Percentiles rank a stretch among this genome's conserved stretches.
phyloP scores from a whole-genome alignment of 2,797 vertebrate genomes.

The Gymnoscopelus braueri region DNA sequence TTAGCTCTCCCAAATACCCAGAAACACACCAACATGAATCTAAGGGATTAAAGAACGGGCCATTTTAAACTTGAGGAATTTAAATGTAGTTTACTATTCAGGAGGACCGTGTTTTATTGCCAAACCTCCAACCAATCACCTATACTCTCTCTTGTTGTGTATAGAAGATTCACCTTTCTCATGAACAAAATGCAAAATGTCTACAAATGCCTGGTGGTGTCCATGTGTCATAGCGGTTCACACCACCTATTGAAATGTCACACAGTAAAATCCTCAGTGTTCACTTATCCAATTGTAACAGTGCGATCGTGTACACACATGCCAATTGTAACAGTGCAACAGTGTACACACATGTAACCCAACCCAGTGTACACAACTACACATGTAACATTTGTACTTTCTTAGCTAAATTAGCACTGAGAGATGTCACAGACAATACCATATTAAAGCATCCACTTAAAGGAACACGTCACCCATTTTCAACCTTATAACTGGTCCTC shows the following conservation, averaged over 20 bases:
- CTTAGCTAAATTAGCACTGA: no score
- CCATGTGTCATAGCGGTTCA: no score
- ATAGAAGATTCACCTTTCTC: constrained; percentile 13
- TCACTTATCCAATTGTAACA: no score
- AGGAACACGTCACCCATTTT: constrained; percentile 3
- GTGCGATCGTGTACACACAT: no score
- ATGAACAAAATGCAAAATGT: not conserved
- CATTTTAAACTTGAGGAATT: not conserved
- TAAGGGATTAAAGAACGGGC: no score
- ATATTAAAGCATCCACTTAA: no score
- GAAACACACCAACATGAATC: not conserved
- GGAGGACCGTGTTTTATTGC: not conserved
- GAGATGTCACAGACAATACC: no score
- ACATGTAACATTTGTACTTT: no score
- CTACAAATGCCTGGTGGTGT: constrained; percentile 7
- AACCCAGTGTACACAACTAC: no score
- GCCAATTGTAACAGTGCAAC: not conserved
- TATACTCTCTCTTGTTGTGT: constrained; percentile 3
- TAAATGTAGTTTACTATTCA: not conserved
- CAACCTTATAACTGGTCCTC: not conserved
- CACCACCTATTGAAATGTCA: no score
- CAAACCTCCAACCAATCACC: constrained; percentile 9
- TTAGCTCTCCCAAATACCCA: constrained; percentile 16
- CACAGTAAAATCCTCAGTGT: no score
- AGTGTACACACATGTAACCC: no score